Percentiles rank a stretch among this genome's conserved stretches.
phyloP scores from a whole-genome alignment of 2,797 vertebrate species.

The Tenualosa thibaudeaui region DNA sequence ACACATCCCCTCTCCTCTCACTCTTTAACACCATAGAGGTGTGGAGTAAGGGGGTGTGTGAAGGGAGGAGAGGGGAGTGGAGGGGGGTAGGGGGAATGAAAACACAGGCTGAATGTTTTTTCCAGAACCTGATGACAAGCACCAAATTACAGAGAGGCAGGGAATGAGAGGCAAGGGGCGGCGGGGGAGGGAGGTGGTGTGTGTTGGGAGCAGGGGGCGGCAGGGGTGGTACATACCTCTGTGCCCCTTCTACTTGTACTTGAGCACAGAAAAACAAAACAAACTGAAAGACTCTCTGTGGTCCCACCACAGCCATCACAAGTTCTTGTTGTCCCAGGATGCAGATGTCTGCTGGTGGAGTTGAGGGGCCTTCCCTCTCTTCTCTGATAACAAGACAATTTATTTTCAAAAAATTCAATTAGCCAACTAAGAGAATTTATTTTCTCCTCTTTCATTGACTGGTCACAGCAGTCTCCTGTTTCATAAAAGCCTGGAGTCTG shows the following conservation, averaged over 20 bases:
- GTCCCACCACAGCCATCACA: not conserved
- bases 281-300: not conserved
- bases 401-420: not conserved
- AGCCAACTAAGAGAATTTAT: not conserved
- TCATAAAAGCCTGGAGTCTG: not conserved
- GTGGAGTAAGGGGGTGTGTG: not conserved
- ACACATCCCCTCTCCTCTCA: slow-evolving; percentile 13
- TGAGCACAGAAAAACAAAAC: not conserved
- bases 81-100: not conserved
- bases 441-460: not conserved
- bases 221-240: not conserved
- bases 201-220: not conserved
- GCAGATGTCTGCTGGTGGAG: not conserved
- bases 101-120: slow-evolving; percentile 5
- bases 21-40: slow-evolving; percentile 6
- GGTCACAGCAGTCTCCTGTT: not conserved
- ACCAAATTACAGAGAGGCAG: slow-evolving; percentile 14
- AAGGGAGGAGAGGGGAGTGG: not conserved
- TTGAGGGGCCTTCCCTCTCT: not conserved
- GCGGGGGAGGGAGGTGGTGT: not conserved
- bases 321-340: not conserved
- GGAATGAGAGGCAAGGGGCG: not conserved
- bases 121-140: slow-evolving; percentile 14
- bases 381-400: not conserved
- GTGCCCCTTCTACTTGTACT: slow-evolving; percentile 13